Conservation (phyloP, 23 tunicate genomes). For the Ciona savignyi region DNA sequence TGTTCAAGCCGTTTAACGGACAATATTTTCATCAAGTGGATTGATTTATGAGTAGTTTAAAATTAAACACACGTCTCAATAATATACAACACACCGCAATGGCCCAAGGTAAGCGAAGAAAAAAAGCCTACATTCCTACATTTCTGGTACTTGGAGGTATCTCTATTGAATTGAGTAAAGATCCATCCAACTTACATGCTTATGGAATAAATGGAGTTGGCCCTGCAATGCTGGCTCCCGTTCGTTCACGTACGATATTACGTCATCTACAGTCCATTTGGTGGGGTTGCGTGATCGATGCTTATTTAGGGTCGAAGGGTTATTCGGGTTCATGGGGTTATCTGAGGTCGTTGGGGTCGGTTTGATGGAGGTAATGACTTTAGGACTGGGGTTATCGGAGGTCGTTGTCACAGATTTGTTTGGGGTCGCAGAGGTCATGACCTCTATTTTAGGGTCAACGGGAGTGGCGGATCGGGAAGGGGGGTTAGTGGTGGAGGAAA, state of each 20-base stretch:
- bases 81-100: too few relatives aligned
- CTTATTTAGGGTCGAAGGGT: conserved; percentile 3
- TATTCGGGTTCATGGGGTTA: neutral
- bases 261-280: conserved; percentile 62
- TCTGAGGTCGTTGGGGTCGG: neutral
- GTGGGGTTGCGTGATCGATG: conserved; percentile 72
- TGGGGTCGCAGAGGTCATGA: neutral
- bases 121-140: too few relatives aligned
- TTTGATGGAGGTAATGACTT: too few relatives aligned
- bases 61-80: too few relatives aligned
- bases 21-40: too few relatives aligned
- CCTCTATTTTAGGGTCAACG: neutral
- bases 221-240: conserved; percentile 61
- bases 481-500: conserved; percentile 59
- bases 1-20: too few relatives aligned
- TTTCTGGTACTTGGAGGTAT: too few relatives aligned
- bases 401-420: neutral
- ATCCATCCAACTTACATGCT: conserved; percentile 68
- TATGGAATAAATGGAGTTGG: conserved; percentile 39
- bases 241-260: conserved; percentile 50
- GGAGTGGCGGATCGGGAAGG: conserved; percentile 11
- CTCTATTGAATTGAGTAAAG: too few relatives aligned
- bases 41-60: too few relatives aligned
- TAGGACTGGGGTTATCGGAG: neutral
- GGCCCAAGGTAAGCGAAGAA: too few relatives aligned